phyloP scores from a whole-genome alignment of 2,797 vertebrate species.

The Falco cherrug region DNA sequence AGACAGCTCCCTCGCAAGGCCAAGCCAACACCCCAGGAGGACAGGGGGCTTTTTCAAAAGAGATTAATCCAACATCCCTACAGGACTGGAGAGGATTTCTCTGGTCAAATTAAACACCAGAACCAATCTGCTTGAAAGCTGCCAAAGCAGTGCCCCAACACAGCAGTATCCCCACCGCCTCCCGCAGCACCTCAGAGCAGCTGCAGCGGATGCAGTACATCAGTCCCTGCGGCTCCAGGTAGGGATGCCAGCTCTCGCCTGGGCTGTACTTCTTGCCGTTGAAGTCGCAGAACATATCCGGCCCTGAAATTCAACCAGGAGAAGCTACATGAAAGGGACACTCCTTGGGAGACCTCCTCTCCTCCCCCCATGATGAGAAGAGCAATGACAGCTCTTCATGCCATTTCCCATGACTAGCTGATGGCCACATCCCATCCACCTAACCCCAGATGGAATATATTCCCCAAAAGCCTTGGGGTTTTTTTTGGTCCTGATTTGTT shows the following conservation, averaged over 20 bases:
- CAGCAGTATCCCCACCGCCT: neutral
- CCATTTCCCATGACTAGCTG: neutral
- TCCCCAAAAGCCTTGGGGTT: neutral
- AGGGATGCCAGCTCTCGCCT: constrained; percentile 95
- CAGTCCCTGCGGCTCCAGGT: constrained; percentile 90
- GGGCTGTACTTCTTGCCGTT: constrained; percentile 88
- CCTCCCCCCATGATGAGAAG: neutral
- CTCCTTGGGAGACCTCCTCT: neutral
- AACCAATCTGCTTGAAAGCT: neutral
- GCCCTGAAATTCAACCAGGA: constrained; percentile 72
- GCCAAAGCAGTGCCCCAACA: accelerated
- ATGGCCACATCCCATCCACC: neutral
- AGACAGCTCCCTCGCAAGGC: neutral
- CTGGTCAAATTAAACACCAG: neutral
- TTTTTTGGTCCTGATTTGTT: neutral
- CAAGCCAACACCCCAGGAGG: neutral
- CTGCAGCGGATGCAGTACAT: constrained; percentile 93
- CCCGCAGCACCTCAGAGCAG: constrained; percentile 73
- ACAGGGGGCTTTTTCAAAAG: neutral
- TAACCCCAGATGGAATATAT: neutral
- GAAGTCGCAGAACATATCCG: constrained; percentile 86
- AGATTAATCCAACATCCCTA: accelerated
- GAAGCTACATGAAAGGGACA: accelerated
- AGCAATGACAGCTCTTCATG: neutral
- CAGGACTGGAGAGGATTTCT: neutral